Conservation (phyloP, 2,113 vertebrate genomes). For the Phycodurus eques region DNA sequence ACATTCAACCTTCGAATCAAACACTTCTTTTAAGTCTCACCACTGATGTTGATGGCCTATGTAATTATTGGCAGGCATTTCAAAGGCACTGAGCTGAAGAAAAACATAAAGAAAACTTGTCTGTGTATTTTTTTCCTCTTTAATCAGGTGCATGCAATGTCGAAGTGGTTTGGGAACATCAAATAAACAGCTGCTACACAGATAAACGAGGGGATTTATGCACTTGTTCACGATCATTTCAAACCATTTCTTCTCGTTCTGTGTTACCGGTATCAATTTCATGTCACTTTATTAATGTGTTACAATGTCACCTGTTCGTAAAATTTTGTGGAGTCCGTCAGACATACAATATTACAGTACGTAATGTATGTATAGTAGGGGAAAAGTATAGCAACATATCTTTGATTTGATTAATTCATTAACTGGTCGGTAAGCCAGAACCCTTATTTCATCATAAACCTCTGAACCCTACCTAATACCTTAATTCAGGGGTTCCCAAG, state of each 20-base stretch:
- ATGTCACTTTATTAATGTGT: not conserved
- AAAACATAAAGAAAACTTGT: not conserved
- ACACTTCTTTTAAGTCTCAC: not conserved
- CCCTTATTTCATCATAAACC: not conserved
- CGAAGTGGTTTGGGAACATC: not conserved
- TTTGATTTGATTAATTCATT: not conserved
- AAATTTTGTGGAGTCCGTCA: not conserved
- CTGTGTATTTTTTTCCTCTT: not conserved
- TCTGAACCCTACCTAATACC: not conserved
- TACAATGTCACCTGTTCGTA: not conserved
- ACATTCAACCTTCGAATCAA: not conserved
- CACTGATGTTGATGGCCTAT: not conserved
- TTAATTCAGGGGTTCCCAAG: not conserved
- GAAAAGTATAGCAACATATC: not conserved
- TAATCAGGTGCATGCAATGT: not conserved
- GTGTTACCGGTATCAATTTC: not conserved
- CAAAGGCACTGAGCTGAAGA: constrained; percentile 3
- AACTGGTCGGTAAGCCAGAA: not conserved
- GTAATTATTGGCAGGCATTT: constrained; percentile 17
- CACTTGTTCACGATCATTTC: not conserved
- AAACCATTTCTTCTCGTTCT: not conserved
- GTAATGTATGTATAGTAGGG: no score
- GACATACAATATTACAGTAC: not conserved
- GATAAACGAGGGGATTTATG: not conserved
- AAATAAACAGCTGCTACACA: constrained; percentile 3